Evolutionary conservation across 2,797 vertebrate genomes (phyloP), one percentile per base, ranked within the genome.

Genomic region (Rhynchotus rufescens): DNA sequence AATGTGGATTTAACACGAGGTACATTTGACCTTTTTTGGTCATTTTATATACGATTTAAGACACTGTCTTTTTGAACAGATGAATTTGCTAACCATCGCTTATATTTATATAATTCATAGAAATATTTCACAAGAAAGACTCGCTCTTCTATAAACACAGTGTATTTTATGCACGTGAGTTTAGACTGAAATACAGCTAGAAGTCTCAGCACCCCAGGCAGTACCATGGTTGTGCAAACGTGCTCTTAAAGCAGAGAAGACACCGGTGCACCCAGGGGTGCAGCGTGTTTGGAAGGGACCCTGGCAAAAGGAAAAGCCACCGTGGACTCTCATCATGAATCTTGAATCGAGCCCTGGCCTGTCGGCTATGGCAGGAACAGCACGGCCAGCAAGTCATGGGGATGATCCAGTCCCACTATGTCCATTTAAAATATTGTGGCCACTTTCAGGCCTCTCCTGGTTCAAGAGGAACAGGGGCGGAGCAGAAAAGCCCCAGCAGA

Each of bases 251-350:
- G 26, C 11, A 20, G 20, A 69, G 38, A 47, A 65, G 44, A 38
- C 49, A 7, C 40, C 57, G 21, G 40, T 66, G 49, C 38, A 77
- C 38, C 17, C 38, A 23, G 25, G 25, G 0, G 68, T 1, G 7
- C 26, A 17, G 57, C 2, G 1, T 4, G 11, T 54, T n/a, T 64
- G 51, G 73, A 69, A 64, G 15, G 69, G 44, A 38, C 14, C 8
- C 38, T 44, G 7, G 40, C 52, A 42, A 60, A 71, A 40, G 60
- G 12, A 34, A 56, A 65, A 28, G 51, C 25, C 49, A n/a, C 20
- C 42, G n/a, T n/a, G 7, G 3, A n/a, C 21, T 66, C n/a, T 60
- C 1, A 2, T 26, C 1, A 0, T 22, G 11, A 49, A 45, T 9
- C 49, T 44, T 40, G 40, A 40, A 40, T 40, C 40, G 14, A 74